Evolutionary conservation across 2,888 invertebrate species (phyloP), one percentile per base, ranked within the genome.

Genomic region (Marasmarcha lunaedactyla): DNA sequence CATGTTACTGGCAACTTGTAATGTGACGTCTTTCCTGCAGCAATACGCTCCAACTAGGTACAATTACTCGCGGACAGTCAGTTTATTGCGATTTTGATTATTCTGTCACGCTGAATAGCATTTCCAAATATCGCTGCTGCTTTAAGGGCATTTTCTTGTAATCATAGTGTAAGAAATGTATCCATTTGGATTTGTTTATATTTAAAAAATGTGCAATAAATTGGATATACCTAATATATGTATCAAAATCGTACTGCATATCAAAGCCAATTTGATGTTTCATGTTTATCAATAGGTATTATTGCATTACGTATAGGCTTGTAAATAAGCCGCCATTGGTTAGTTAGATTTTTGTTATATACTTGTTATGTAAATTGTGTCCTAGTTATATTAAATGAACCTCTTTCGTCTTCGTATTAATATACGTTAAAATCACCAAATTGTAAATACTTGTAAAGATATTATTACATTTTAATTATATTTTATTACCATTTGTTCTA

Each of bases 401-500:
- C 60, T 55, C 59, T 50, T 68, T 72, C 62, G 55, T 73, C 67
- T 67, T 68, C 65, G 70, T 76, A 74, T 71, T 74, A 78, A 73
- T 74, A 73, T 79, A 78, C 72, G 77, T 79, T 79, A 70, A 73
- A 71, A 59, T 63, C 76, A 81, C 79, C 79, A 81, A 77, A 79
- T 70, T 83, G 81, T 81, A 81, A 73, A 83, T 81, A 79, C 53
- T 60, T 79, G 81, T 81, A 81, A 77, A 81, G 79, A 79, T 83
- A 83, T 83, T 81, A 81, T 72, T 70, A 71, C 59, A 60, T 61
- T 68, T 58, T 72, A 71, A 74, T 68, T 76, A 79, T 74, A 78
- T 72, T 74, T 73, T 81, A 81, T 81, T 83, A 81, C 81, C 81
- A 83, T 78, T 79, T 59, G 73, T 79, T 76, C 60, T 68, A 77